These are phyloP conservation scores for Drosophila planitibia DNA, from an alignment of 2,888 invertebrate species.

Conservation along the genomic window DNA sequence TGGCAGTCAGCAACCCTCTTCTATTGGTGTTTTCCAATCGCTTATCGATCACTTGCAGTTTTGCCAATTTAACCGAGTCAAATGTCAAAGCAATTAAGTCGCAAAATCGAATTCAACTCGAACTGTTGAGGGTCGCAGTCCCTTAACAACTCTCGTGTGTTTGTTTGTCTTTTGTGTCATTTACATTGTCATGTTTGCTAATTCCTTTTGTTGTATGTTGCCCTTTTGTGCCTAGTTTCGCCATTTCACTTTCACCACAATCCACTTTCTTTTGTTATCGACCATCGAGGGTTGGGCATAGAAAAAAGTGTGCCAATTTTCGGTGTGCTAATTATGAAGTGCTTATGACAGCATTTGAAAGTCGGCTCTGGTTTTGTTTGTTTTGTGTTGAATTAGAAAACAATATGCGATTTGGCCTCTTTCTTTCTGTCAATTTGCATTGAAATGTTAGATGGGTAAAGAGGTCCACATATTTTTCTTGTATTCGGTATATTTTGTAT, in stretches of 20 bases:
- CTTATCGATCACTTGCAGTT: slow-evolving; percentile 62
- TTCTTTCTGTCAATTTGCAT: slow-evolving; percentile 3
- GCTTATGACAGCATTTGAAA: slow-evolving; percentile 60
- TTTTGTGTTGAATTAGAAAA: slow-evolving; percentile 35
- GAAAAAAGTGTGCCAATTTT: slow-evolving; percentile 70
- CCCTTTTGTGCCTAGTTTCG: slow-evolving; percentile 60
- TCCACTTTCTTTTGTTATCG: slow-evolving; percentile 57
- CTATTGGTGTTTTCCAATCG: slow-evolving; percentile 58
- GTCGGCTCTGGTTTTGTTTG: slow-evolving; percentile 13
- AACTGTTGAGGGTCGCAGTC: slow-evolving; percentile 48
- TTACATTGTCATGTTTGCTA: slow-evolving; percentile 80
- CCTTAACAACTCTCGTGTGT: slow-evolving; percentile 15
- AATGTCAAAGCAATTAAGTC: slow-evolving; percentile 80
- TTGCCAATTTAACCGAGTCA: slow-evolving; percentile 73
- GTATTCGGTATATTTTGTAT: neutral
- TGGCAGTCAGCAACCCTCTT: slow-evolving; percentile 39
- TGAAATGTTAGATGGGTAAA: neutral
- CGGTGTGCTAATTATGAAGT: slow-evolving; percentile 70
- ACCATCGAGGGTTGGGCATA: slow-evolving; percentile 24
- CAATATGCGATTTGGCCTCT: slow-evolving; percentile 16
- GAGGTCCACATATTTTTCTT: neutral
- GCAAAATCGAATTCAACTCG: slow-evolving; percentile 58
- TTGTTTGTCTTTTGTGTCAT: slow-evolving; percentile 56
- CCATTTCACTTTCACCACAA: slow-evolving; percentile 73
- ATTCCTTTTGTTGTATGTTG: slow-evolving; percentile 68